Base-by-base conservation (phyloP, 2,797 vertebrate species). In the Malacoctenus gilli region DNA sequence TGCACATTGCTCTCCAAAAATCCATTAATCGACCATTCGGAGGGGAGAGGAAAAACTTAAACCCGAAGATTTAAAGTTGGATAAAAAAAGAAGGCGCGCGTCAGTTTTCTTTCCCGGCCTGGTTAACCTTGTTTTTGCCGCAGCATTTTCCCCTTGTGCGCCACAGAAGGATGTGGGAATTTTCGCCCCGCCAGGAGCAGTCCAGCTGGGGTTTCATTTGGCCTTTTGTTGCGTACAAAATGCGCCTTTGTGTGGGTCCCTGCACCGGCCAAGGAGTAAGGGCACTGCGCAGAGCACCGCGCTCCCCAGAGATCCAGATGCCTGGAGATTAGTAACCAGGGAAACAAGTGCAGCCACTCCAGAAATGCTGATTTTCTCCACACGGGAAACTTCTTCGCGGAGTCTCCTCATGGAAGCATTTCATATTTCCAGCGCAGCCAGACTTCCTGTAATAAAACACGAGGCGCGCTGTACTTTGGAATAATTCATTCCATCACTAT, bases 291-390 rank as follows among this genome's bases (percentile, higher is more conserved):
- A 55, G 83, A 86, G 86, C 75, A 84, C 72, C 78, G 73, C 86
- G 72, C 85, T 89, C 91, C 89, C 89, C 72, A 72, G 89, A 91
- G 89, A 87, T 89, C 87, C 86, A 87, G 89, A 89, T 91, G 86
- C 87, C 88, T 85, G 82, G 49, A 90, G 91, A 93, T 93, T 92
- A 92, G 92, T 93, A 86, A 89, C 92, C 90, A 86, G 78, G 91
- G 91, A 83, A 90, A 93, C 92, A 67, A 84, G 84, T 63, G 79
- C 83, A 71, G 70, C 84, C n/a, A 61, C 83, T 86, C 68, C 71
- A 85, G 63, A 78, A 86, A 91, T 74, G 82, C 78, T 48, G 78
- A 34, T 83, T 80, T 80, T 65, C 48, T 56, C 68, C 44, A 37
- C 81, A 67, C 72, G 55, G 60, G 64, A 72, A 72, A 82, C 63